Base-by-base conservation (phyloP, 92 coral and sea anemone species). In the Palythoa grandiflora region DNA sequence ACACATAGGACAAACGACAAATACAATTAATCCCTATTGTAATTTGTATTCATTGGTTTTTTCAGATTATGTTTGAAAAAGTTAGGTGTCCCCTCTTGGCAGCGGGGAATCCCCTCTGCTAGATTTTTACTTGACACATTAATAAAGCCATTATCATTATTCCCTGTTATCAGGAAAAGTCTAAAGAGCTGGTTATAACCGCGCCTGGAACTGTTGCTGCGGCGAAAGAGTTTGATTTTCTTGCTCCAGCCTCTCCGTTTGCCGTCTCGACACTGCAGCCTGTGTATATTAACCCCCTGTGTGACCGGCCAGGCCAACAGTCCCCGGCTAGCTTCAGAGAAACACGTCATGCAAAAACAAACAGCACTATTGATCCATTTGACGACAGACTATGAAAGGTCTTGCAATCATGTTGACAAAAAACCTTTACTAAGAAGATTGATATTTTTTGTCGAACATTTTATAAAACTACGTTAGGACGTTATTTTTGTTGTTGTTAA, bases 131-230 rank as follows among this genome's bases (percentile, higher is more conserved):
- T 28, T 28, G 28, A 28, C 28, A 28, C 6, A 2, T 44, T 44
- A 44, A 4, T 44, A 44, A 4, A 4, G 4, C 3, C 7, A 44
- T 44, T 1, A 44, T 44, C 7, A 44, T 44, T 1, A 1, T 44
- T 44, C 7, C 7, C 4, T 44, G 5, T 63, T 63, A 17, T 6
- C 9, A 81, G 86, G 75, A 81, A n/a, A 81, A 66, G 66, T 20
- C 86, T 2, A 71, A 81, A 39, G 75, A 81, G 59, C 75, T 81
- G 61, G 86, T 81, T 16, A 81, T 81, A 65, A 81, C 86, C 20
- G 59, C 86, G 17, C 86, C 86, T 39, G 86, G 86, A 28, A 81
- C 86, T 39, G 86, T 81, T 21, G 19, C 75, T 10, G 86, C 86
- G 20, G 86, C 86, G 10, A 66, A n/a, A 47, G 86, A 81, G 40